A percentile compares a stretch with the other conserved stretches of the same genome.
Conservation (phyloP, 2,113 vertebrate species). For the Cyrtonyx montezumae region DNA sequence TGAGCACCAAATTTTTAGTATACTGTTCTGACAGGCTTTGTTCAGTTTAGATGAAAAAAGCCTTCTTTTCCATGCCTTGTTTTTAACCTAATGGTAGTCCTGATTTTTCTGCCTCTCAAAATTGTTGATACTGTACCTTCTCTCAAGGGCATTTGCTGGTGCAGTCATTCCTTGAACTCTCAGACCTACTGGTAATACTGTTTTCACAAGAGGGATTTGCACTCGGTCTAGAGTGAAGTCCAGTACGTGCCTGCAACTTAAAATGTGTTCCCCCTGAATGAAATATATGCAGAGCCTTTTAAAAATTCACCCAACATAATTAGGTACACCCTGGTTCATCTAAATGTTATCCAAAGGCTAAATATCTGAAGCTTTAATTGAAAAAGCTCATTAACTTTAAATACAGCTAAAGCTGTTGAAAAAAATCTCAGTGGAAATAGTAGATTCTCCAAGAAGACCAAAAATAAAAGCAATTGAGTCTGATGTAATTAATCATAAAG, state of each 20-base stretch:
- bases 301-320: conserved; percentile 74
- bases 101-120: neutral
- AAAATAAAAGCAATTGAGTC: conserved; percentile 62
- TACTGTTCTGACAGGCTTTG: neutral
- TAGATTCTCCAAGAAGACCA: conserved; percentile 59
- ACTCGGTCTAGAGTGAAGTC: conserved; percentile 38
- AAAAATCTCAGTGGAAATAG: conserved; percentile 70
- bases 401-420: conserved; percentile 68
- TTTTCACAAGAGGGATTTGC: conserved; percentile 57
- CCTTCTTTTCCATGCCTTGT: neutral
- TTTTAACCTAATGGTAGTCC: neutral
- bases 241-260: conserved; percentile 32
- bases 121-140: neutral
- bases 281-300: conserved; percentile 56
- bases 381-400: conserved; percentile 81
- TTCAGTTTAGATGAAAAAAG: neutral
- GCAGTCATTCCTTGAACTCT: conserved; percentile 26
- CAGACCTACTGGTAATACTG: neutral
- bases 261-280: conserved; percentile 61
- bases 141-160: conserved; percentile 26
- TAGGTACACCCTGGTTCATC: conserved; percentile 72
- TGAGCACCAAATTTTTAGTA: neutral
- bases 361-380: conserved; percentile 79
- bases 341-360: conserved; percentile 78
- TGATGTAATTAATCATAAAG: conserved; percentile 68